A percentile compares a stretch with the other conserved stretches of the same genome.
phyloP scores from a whole-genome alignment of 2,113 vertebrate genomes.

The Pachycephala philippinensis region DNA sequence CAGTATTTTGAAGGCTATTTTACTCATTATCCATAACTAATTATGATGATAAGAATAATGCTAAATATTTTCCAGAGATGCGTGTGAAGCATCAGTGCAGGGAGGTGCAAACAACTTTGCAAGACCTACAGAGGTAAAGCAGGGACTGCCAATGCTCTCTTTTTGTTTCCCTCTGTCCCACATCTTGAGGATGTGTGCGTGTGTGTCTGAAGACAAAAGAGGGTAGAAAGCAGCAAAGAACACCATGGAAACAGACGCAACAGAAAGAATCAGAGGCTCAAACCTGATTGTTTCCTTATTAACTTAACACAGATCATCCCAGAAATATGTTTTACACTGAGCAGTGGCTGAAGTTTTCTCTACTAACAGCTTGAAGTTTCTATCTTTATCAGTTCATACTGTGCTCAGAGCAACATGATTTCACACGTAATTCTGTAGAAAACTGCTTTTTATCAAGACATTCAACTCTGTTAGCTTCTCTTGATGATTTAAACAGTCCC shows the following conservation, averaged over 20 bases:
- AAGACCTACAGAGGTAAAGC: neutral
- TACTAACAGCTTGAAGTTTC: neutral
- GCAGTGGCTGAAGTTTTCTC: neutral
- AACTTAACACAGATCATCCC: neutral
- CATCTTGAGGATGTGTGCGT: accelerated
- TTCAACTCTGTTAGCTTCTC: neutral
- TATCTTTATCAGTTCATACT: neutral
- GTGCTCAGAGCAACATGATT: neutral
- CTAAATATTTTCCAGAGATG: neutral
- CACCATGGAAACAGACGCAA: neutral
- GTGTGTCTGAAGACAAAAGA: neutral
- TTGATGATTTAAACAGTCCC: neutral
- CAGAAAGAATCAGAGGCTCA: neutral
- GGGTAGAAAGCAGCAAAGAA: neutral
- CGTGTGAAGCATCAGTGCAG: accelerated
- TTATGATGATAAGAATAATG: neutral
- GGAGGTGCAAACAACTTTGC: neutral
- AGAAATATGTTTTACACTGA: neutral
- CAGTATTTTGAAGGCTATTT: neutral
- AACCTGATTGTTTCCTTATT: neutral
- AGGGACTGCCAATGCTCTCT: neutral
- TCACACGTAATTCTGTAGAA: neutral
- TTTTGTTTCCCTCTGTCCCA: neutral
- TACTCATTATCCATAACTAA: neutral
- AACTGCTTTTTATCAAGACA: neutral